These are phyloP conservation scores for Brachypterus glaber DNA, from an alignment of 2,888 invertebrate species.

Conservation along the genomic window DNA sequence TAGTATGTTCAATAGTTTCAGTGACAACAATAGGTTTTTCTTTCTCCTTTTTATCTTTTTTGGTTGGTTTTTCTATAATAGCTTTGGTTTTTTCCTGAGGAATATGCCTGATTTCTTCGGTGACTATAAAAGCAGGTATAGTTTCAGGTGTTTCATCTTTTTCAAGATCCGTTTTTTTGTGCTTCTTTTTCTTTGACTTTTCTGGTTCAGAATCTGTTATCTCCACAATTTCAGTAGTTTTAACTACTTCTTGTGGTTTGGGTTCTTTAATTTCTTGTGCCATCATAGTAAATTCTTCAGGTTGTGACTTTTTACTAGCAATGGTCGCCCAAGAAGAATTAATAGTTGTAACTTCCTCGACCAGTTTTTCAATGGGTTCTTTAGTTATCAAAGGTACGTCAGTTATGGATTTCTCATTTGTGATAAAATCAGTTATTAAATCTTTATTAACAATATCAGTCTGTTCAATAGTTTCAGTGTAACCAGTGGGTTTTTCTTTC, in stretches of 20 bases:
- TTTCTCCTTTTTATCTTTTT: too few relatives aligned
- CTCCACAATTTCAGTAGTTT: too few relatives aligned
- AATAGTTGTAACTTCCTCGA: background rate
- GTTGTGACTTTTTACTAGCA: background rate
- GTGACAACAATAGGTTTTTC: too few relatives aligned
- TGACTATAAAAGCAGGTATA: constrained; percentile 20
- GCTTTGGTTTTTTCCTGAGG: too few relatives aligned
- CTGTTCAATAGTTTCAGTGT: background rate
- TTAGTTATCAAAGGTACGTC: too few relatives aligned
- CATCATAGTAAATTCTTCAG: background rate
- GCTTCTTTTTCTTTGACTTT: constrained; percentile 23
- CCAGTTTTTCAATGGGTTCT: too few relatives aligned
- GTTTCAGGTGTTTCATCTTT: constrained; percentile 11
- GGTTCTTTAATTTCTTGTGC: background rate
- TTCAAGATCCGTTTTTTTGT: constrained; percentile 19
- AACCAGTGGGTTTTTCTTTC: background rate
- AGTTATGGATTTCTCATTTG: too few relatives aligned
- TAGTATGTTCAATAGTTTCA: too few relatives aligned
- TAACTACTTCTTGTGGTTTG: background rate
- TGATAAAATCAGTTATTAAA: background rate
- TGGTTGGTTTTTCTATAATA: too few relatives aligned
- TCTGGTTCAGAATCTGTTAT: constrained; percentile 11
- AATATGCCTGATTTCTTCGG: constrained; percentile 21
- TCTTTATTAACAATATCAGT: background rate
- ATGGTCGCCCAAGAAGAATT: background rate